Evolutionary conservation across 2,888 invertebrate genomes (phyloP), one percentile per base, ranked within the genome.

Genomic region (Pandemis corylana): DNA sequence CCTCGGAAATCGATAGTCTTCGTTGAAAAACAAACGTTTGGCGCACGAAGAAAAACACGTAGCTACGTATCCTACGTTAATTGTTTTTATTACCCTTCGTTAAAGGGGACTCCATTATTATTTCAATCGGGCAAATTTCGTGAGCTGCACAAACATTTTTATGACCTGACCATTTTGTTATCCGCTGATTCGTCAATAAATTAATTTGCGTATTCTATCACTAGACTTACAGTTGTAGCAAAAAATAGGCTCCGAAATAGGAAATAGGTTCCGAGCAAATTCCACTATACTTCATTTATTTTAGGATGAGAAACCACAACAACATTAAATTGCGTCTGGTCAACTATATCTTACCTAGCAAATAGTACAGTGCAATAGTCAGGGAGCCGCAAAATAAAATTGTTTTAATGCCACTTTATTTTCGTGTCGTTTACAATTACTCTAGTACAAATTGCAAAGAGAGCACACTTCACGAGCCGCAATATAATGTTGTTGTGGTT

Each of bases 1-100:
- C 20, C 64, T 64, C 44, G 10, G 44, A 44, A 6, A 64, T 64
- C 44, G 44, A 44, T 64, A n/a, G 13, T 44, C 44, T 44, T 44
- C 64, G 42, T 64, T 42, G 64, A 64, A 64, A 64, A 64, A 64
- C 42, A 64, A 44, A 10, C 10, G 62, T 46, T 64, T 15, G 44
- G 44, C 7, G 64, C 7, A 15, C 20, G 44, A 20, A 9, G 64
- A 41, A 44, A 64, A 64, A 64, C 64, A 64, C 42, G n/a, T 41
- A n/a, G 41, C 62, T 2, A 36, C 7, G 41, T 62, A 62, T 62
- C 62, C 13, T 41, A 62, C n/a, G 36, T 62, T 62, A 36, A 62
- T 62, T 62, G 62, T 62, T 62, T 62, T 62, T 62, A 41, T 41
- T 41, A 41, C 62, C 62, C 28, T 10, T 3, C 20, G 12, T 28